Evolutionary conservation across 2,888 invertebrate species (phyloP), one percentile per base, ranked within the genome.

Genomic region (Rhyacophila evoluta): DNA sequence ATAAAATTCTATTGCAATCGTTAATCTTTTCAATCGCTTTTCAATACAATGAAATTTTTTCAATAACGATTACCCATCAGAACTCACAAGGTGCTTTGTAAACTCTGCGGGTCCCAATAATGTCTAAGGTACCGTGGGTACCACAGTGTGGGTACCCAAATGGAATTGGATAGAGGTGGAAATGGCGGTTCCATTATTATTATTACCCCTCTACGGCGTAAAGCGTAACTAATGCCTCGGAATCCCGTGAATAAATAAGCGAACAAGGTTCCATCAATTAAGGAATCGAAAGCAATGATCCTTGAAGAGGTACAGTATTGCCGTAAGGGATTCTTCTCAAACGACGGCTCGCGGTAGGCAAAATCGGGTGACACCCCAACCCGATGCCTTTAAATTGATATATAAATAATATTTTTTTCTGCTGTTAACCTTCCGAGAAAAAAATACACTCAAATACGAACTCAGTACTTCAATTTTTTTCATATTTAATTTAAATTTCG

Each of bases 141-240:
- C 25, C 55, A 19, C 10, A 55, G 55, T 55, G 55, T 55, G 55
- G 55, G 55, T 55, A 55, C 8, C 25, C 55, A 55, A 55, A 55
- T 55, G 55, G 55, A 55, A 55, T 55, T 55, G 55, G 55, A 55
- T 55, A 55, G 55, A 55, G 15, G 55, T 55, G 55, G 55, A 55
- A 55, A 55, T 55, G 55, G 55, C 55, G 55, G 55, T 55, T 55
- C 55, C 55, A 55, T 55, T 55, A 55, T 55, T 55, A 55, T 55
- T 55, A 55, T 55, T 55, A 55, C 55, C 55, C 55, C 55, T 55
- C 55, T 10, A 55, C 55, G 55, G 55, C 55, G 15, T 55, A 55
- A 55, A 55, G 55, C 55, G 55, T 55, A 55, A 55, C 55, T 55
- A 55, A 55, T 55, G 55, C 55, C 55, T 55, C 55, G 55, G 55